Base-by-base conservation (phyloP, 2,113 vertebrate genomes). In the Myotis yumanensis region DNA sequence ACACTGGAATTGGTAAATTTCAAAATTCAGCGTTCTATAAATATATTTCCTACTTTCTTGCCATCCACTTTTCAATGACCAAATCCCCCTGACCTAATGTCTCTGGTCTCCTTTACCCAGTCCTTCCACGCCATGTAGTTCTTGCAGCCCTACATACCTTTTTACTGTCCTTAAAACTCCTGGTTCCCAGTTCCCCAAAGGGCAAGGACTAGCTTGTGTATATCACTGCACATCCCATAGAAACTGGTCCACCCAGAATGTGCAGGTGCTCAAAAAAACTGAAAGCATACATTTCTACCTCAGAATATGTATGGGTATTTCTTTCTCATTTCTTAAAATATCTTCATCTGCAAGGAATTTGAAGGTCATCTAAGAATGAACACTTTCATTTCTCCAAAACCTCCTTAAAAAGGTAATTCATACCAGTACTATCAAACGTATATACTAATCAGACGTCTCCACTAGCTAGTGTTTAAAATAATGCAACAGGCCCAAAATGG, bases 331-430 rank as follows among this genome's bases (percentile, higher is more conserved):
- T 79, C 57, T 90, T 73, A 23, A 93, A 68, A 86, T 43, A 64
- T 18, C 57, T 92, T 54, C 48, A 73, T 77, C 37, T 72, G 37
- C 77, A 82, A 85, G 18, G 52, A 94, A 94, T 72, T 43, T 71
- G 40, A 89, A 94, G 7, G n/a, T 3, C 17, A 4, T 51, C 37
- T 72, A 89, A 81, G 25, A 79, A 73, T 16, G 40, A 82, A 32
- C 25, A 66, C 46, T 51, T 68, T 48, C 54, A 48, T 89, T 93
- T 62, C 79, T 57, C 28, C 28, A 81, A 79, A 96, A 81, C 40
- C 76, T 66, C 20, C 69, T 88, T 48, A 85, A 83, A 86, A 83
- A 89, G 64, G 95, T n/a, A 46, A 94, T 59, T 37, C 35, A 77
- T 28, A 71, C 51, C 69, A 76, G 25, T 89, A 64, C 66, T 75